Conservation (phyloP, 2,888 invertebrate genomes). For the Herminia tarsipennalis region DNA sequence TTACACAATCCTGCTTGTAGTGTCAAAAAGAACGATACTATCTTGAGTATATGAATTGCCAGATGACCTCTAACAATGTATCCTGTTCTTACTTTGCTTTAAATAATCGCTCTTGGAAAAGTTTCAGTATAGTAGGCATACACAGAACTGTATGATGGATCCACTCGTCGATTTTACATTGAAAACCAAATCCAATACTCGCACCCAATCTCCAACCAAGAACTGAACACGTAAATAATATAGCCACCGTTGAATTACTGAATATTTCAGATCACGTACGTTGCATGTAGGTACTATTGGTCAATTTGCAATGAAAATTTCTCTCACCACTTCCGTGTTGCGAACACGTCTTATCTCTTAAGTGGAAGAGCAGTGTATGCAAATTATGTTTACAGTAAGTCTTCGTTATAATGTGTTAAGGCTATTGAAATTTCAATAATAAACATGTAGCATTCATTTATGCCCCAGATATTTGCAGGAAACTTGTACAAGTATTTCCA, state of each 20-base stretch:
- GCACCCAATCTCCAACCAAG: constrained; percentile 3
- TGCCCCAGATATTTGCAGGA: no score
- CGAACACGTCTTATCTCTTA: constrained; percentile 17
- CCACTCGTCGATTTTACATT: constrained; percentile 10
- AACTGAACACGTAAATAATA: constrained; percentile 20
- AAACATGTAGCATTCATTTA: not conserved
- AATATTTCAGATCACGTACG: constrained; percentile 38
- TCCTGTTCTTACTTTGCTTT: no score
- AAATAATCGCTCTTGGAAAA: no score
- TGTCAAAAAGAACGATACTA: no score
- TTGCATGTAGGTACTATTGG: constrained; percentile 25
- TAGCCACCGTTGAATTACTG: constrained; percentile 21
- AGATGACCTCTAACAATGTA: no score
- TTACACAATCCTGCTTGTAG: no score
- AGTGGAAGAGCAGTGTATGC: not conserved
- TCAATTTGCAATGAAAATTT: constrained; percentile 49
- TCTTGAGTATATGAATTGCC: no score
- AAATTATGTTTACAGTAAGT: not conserved
- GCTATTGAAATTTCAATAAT: no score
- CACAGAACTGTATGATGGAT: no score
- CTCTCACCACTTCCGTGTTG: constrained; percentile 24
- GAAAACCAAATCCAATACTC: constrained; percentile 18
- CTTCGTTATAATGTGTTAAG: no score
- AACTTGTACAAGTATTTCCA: no score
- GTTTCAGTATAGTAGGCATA: no score